Evolutionary conservation across 2,113 vertebrate genomes (phyloP).

Genomic region (Gulo gulo): DNA sequence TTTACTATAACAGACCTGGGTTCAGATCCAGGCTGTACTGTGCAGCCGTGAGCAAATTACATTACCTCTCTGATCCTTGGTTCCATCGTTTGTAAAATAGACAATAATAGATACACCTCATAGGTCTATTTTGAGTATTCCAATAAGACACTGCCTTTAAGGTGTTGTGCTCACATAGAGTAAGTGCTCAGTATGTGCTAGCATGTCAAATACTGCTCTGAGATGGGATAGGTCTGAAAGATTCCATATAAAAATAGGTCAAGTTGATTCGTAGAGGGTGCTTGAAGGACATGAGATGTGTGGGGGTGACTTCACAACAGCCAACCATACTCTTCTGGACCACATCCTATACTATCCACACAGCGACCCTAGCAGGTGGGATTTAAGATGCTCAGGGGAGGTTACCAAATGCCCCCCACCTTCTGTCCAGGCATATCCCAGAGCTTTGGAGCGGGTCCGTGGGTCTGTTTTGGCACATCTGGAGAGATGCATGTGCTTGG

Average conservation of each 20-base stretch:
- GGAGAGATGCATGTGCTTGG: neutral
- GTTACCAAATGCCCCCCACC: neutral
- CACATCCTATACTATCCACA: neutral
- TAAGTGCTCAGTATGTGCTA: neutral
- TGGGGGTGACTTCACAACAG: neutral
- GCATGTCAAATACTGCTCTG: neutral
- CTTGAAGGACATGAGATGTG: neutral
- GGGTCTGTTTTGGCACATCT: neutral
- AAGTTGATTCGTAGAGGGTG: neutral
- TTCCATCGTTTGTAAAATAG: neutral
- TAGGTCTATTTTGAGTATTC: neutral
- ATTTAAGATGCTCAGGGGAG: neutral
- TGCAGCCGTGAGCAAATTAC: neutral
- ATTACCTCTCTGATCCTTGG: neutral
- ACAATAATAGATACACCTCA: neutral
- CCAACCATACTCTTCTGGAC: neutral
- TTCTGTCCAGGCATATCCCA: neutral
- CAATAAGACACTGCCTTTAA: neutral
- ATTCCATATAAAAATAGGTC: neutral
- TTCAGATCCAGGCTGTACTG: neutral
- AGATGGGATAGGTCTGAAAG: neutral
- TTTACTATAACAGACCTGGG: neutral
- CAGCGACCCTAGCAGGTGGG: fast-evolving
- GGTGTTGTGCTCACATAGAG: neutral
- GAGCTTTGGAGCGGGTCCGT: neutral